These are phyloP conservation scores for Prinia subflava DNA, from an alignment of 2,113 vertebrate species.

Conservation along the genomic window DNA sequence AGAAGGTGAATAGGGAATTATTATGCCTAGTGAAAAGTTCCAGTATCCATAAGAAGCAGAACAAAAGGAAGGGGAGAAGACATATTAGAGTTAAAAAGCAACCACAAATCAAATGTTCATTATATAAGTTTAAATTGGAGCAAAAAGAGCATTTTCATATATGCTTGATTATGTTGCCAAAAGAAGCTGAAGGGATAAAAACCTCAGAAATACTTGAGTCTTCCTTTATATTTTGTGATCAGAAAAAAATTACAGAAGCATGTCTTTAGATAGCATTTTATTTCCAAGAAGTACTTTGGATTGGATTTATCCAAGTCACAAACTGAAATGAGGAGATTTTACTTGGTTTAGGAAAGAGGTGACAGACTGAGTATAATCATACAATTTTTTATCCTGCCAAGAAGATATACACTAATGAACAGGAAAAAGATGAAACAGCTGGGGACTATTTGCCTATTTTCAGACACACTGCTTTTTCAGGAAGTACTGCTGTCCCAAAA, in stretches of 20 bases:
- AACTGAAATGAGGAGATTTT: background rate
- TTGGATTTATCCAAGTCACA: background rate
- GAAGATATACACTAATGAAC: background rate
- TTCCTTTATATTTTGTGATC: background rate
- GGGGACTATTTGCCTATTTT: background rate
- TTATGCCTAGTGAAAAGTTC: background rate
- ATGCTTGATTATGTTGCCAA: background rate
- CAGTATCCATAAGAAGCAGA: background rate
- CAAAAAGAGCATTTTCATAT: background rate
- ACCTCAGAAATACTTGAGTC: background rate
- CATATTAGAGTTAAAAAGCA: background rate
- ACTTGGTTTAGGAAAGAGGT: background rate
- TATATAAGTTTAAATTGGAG: background rate
- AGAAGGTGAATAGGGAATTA: background rate
- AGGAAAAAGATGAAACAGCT: background rate
- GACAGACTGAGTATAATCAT: background rate
- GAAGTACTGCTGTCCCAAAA: background rate
- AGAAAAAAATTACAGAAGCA: background rate
- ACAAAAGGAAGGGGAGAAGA: background rate
- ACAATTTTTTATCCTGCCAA: background rate
- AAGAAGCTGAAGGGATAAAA: background rate
- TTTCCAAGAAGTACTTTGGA: background rate
- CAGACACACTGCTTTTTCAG: background rate
- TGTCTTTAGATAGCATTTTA: background rate
- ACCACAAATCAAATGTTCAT: background rate